Conservation (phyloP, 2,888 invertebrate genomes). For the Platycheirus albimanus region DNA sequence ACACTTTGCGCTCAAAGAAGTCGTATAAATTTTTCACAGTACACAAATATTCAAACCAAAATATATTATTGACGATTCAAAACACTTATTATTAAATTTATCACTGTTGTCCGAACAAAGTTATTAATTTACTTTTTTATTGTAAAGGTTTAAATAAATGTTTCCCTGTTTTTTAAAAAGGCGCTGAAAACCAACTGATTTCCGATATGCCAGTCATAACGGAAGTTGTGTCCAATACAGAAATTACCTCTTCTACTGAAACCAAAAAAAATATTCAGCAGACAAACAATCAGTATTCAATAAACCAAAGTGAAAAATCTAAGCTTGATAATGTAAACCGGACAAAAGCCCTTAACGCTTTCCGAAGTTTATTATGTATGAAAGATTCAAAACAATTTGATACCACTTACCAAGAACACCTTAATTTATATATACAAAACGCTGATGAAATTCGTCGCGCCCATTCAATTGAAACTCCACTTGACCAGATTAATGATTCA, state of each 20-base stretch:
- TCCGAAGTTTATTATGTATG: constrained; percentile 20
- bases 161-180: constrained; percentile 5
- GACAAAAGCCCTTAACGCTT: constrained; percentile 12
- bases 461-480: constrained; percentile 1
- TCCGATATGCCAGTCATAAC: not conserved
- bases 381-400: constrained; percentile 21
- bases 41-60: too few relatives aligned
- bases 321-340: too few relatives aligned
- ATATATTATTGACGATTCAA: too few relatives aligned
- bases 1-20: too few relatives aligned
- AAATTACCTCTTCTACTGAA: not conserved
- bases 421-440: constrained; percentile 33
- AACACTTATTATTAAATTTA: too few relatives aligned
- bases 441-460: constrained; percentile 40
- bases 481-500: not conserved
- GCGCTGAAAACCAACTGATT: not conserved
- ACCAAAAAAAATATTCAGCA: not conserved
- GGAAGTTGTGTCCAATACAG: not conserved
- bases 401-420: constrained; percentile 15
- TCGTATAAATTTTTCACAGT: too few relatives aligned
- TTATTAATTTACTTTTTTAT: too few relatives aligned
- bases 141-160: too few relatives aligned
- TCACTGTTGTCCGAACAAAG: too few relatives aligned
- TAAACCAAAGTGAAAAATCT: not conserved
- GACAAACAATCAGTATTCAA: constrained; percentile 23